Base-by-base conservation (phyloP, 2,797 vertebrate species). In the Poeciliopsis turneri region DNA sequence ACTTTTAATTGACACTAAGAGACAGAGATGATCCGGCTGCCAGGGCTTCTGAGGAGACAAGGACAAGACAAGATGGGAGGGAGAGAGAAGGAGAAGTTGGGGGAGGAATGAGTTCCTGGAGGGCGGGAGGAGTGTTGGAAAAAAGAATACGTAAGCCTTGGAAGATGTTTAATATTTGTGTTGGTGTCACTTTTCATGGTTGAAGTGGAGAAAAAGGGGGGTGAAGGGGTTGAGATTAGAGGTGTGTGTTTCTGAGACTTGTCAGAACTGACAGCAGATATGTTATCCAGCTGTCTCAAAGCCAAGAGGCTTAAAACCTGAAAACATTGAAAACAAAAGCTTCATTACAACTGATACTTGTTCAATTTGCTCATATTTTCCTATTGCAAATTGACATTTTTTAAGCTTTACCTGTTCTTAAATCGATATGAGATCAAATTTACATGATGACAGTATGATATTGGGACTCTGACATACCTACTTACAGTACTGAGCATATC, bases 1-100 rank as follows among this genome's bases (percentile, higher is more conserved):
- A 98, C 97, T 97, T 98, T 98, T 98, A 99, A 99, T 98, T 99
- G 98, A 98, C 98, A 98, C 96, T 96, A 98, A 98, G 96, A 97
- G 97, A 97, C 94, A 91, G 95, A 93, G 96, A 97, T 92, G 94
- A 94, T 95, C 90, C 91, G 86, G 90, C 92, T 95, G 94, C 93
- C 90, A 91, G 82, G 83, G 92, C 92, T 92, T 93, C 91, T 92
- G 92, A 95, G 89, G 92, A 94, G 92, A 95, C 89, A 94, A 92
- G 92, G 88, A 89, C 82, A 86, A 91, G 90, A 91, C 88, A 86
- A 86, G 91, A 89, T 84, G 87, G 86, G 84, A 85, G 85, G 74
- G 74, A 82, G 85, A 76, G 69, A 25, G 75, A 75, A 72, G 79
- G 84, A 74, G 79, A 30, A 75, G 64, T 5, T 30, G 51, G 57